phyloP scores from a whole-genome alignment of 2,113 vertebrate genomes.

The Campylomormyrus numenius region DNA sequence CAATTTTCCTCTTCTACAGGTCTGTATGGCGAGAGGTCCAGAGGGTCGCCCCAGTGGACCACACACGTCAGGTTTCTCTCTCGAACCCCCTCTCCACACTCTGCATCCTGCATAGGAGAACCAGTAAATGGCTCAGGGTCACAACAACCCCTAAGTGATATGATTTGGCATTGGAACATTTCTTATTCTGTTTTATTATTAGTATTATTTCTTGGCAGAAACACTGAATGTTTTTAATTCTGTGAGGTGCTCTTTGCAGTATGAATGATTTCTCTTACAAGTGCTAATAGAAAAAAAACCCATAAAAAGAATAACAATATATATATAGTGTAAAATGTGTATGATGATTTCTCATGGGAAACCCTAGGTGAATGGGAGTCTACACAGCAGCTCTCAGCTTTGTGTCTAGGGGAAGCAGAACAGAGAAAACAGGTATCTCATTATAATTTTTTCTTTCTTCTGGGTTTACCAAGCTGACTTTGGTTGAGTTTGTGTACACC shows the following conservation, averaged over 20 bases:
- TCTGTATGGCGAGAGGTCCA: conserved; percentile 42
- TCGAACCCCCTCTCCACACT: conserved; percentile 83
- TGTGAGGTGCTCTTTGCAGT: background rate
- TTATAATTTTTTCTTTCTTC: background rate
- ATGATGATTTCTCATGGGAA: background rate
- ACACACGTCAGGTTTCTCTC: conserved; percentile 73
- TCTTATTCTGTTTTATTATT: background rate
- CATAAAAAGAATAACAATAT: background rate
- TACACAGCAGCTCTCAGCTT: background rate
- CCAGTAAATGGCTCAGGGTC: background rate
- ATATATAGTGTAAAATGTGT: background rate
- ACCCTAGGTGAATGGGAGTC: background rate
- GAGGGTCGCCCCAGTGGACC: conserved; percentile 63
- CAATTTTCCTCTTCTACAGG: conserved; percentile 62
- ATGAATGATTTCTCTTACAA: background rate
- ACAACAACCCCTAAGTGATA: background rate
- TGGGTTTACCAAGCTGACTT: background rate
- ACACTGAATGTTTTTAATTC: background rate
- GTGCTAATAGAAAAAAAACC: background rate
- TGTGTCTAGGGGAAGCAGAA: background rate
- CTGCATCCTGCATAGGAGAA: conserved; percentile 68
- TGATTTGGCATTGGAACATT: background rate
- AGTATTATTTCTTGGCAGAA: background rate
- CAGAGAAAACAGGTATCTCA: background rate
- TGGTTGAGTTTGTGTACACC: background rate